Evolutionary conservation across 2,113 vertebrate species (phyloP).

Genomic region (Puffinus mauretanicus): DNA sequence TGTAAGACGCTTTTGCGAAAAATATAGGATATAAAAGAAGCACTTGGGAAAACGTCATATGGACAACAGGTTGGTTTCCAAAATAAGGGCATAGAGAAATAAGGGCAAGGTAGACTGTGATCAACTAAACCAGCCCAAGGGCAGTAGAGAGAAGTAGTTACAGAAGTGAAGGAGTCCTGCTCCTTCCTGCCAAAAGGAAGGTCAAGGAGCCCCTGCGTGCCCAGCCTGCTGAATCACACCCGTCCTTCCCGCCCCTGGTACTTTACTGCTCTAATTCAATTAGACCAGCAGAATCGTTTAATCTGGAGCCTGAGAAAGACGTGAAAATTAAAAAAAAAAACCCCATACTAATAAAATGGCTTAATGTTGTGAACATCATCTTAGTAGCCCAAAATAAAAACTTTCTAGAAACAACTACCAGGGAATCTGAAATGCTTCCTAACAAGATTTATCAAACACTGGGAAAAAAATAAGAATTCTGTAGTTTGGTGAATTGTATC

Average conservation of each 20-base stretch:
- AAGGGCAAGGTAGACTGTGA: neutral
- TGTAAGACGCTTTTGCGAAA: accelerated
- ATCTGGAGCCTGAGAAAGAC: neutral
- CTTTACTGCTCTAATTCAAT: neutral
- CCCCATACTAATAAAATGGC: neutral
- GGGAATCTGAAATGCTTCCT: neutral
- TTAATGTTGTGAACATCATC: neutral
- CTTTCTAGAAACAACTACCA: neutral
- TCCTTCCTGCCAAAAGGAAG: neutral
- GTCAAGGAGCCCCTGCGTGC: neutral
- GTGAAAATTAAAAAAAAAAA: neutral
- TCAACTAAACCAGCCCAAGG: neutral
- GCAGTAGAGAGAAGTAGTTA: no score
- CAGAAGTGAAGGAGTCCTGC: neutral
- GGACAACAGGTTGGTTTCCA: no score
- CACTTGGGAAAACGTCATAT: neutral
- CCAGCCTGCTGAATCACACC: neutral
- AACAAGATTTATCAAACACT: neutral
- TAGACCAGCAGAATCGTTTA: neutral
- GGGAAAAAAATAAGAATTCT: neutral
- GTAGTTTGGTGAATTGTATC: no score
- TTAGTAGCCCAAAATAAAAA: neutral
- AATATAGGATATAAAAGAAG: no score
- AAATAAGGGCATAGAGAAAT: neutral
- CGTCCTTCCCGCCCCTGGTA: neutral